A percentile compares a stretch with the other conserved stretches of the same genome.
phyloP scores from a whole-genome alignment of 2,113 vertebrate genomes.

The Spea bombifrons region DNA sequence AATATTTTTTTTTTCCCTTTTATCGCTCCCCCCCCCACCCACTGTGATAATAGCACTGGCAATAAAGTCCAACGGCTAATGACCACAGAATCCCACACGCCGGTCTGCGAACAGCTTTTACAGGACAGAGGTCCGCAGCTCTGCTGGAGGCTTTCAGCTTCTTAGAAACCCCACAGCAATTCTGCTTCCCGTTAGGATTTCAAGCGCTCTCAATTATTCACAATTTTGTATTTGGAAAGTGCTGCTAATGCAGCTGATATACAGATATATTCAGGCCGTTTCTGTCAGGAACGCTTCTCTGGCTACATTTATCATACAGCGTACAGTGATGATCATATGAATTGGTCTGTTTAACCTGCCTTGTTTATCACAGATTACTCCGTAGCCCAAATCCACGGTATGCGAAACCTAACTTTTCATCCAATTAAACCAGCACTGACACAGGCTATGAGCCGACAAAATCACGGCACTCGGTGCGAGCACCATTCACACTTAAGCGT shows the following conservation, averaged over 20 bases:
- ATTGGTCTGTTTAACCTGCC: not conserved
- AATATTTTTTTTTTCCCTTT: too few relatives aligned
- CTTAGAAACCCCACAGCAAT: not conserved
- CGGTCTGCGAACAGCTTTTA: not conserved
- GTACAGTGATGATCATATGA: slow-evolving; percentile 9
- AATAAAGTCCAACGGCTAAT: not conserved
- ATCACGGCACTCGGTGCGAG: too few relatives aligned
- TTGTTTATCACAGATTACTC: not conserved
- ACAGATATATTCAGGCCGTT: slow-evolving; percentile 1
- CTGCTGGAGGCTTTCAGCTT: not conserved
- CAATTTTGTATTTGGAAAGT: slow-evolving; percentile 19
- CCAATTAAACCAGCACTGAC: too few relatives aligned
- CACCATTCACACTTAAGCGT: too few relatives aligned
- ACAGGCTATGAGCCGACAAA: too few relatives aligned
- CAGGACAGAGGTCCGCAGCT: not conserved
- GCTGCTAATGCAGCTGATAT: slow-evolving; percentile 23
- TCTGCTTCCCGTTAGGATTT: slow-evolving; percentile 19
- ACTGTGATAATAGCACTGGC: too few relatives aligned
- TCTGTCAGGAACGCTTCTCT: slow-evolving; percentile 1
- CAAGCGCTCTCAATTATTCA: slow-evolving; percentile 33
- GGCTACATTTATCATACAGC: not conserved
- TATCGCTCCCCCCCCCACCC: too few relatives aligned
- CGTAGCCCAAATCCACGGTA: not conserved
- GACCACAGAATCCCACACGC: not conserved
- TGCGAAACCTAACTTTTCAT: too few relatives aligned